These are phyloP conservation scores for Bubalus kerabau DNA, from an alignment of 2,113 vertebrate species.

Conservation along the genomic window DNA sequence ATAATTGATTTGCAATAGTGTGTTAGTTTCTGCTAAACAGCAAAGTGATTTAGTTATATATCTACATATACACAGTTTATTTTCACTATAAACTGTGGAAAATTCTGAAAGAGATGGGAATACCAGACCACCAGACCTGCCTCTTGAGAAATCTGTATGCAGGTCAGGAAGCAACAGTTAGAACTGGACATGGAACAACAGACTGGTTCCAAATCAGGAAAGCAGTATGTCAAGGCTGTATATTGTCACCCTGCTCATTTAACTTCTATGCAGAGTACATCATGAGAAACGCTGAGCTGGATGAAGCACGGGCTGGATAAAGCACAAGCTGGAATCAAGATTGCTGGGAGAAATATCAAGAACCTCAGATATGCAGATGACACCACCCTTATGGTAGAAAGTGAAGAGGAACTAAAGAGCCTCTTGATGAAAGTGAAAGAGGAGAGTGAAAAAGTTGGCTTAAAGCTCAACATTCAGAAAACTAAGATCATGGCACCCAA, in stretches of 20 bases:
- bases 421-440: not conserved
- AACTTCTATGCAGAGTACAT: not conserved
- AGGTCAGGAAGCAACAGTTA: not conserved
- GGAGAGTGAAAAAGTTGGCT: not conserved
- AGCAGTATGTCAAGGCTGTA: accelerated
- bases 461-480: not conserved
- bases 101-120: not conserved
- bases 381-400: not conserved
- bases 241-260: not conserved
- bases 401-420: not conserved
- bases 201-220: not conserved
- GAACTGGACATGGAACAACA: not conserved
- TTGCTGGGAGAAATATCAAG: not conserved
- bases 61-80: not conserved
- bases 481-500: not conserved
- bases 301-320: not conserved
- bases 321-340: not conserved
- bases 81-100: not conserved
- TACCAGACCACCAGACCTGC: not conserved
- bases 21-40: not conserved
- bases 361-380: not conserved
- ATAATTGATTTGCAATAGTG: not conserved
- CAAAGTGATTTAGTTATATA: not conserved
- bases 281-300: not conserved
- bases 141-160: not conserved